Evolutionary conservation across 2,888 invertebrate genomes (phyloP), one percentile per base, ranked within the genome.

Genomic region (Trachelus iudaicus): DNA sequence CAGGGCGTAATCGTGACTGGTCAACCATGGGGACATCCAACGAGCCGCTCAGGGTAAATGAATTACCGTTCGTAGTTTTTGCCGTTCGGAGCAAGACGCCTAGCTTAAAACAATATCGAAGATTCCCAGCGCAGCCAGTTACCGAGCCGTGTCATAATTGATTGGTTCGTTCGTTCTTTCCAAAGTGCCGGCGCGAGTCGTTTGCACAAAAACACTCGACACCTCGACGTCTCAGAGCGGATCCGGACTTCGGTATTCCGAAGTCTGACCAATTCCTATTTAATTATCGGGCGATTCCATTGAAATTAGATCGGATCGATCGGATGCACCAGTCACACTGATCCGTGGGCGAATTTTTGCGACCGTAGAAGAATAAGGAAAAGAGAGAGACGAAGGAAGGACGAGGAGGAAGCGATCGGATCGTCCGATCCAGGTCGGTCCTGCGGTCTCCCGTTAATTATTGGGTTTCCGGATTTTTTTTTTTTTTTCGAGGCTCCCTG

Each of bases 381-480:
- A 11, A 30, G 37, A 40, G 69, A 73, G 76, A 56, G 31, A 69
- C 74, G 78, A 15, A 40, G 40, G 4, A 40, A 15, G 40, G 56
- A 75, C 56, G 71, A 85, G 81, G 80, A 85, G 85, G 85, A 85
- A 85, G 85, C 83, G 86, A 87, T 86, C 83, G 81, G 82, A 83
- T 87, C 81, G 75, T 82, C 79, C 85, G 86, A 89, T 88, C 83
- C 86, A 86, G 87, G 88, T 87, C 87, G 86, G 78, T 81, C 83
- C 15, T 68, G 73, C 76, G 83, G 81, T 85, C 84, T 85, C 84
- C 85, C 87, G 87, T 90, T 90, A 90, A 90, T 90, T 90, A 89
- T 89, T 89, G 35, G 78, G 71, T 75, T 30, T 69, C 35, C 37
- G 69, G 68, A 69, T 75, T 75, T 73, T 69, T 73, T 75, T 75